Evolutionary conservation across 2,113 vertebrate species (phyloP).

Genomic region (Miniopterus natalensis): DNA sequence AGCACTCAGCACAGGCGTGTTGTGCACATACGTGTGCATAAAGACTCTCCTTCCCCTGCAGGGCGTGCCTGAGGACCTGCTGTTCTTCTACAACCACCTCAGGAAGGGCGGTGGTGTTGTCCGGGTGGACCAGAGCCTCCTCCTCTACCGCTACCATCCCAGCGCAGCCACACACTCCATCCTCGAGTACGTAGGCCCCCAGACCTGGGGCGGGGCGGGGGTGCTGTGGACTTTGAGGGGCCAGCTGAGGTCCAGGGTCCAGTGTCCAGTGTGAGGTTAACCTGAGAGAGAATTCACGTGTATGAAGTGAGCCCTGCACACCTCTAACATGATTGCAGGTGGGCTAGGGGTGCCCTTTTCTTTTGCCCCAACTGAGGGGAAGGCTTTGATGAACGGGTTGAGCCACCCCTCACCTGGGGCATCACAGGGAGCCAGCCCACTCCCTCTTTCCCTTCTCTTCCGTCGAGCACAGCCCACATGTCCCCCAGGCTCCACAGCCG

Average conservation of each 20-base stretch:
- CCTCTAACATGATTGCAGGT: background rate
- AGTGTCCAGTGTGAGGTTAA: background rate
- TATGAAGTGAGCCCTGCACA: fast-evolving
- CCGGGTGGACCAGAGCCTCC: slow-evolving; percentile 91
- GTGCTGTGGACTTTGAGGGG: background rate
- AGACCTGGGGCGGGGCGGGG: fast-evolving
- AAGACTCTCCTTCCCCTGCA: slow-evolving; percentile 72
- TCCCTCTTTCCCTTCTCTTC: background rate
- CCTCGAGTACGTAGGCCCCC: slow-evolving; percentile 90
- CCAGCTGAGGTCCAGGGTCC: background rate
- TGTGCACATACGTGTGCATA: too few species aligned
- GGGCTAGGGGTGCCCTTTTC: background rate
- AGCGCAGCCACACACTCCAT: slow-evolving; percentile 92
- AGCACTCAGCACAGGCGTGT: background rate
- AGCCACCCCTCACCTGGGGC: background rate
- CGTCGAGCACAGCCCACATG: fast-evolving
- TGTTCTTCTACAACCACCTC: slow-evolving; percentile 96
- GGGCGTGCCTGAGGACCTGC: slow-evolving; percentile 96
- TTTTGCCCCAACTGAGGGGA: background rate
- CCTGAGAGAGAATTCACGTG: fast-evolving
- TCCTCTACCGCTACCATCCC: slow-evolving; percentile 95
- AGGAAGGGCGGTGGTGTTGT: slow-evolving; percentile 89
- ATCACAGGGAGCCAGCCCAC: background rate
- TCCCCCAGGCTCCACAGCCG: background rate
- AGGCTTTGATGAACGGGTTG: background rate